phyloP scores from a whole-genome alignment of 2,113 vertebrate species.

The Plestiodon gilberti region DNA sequence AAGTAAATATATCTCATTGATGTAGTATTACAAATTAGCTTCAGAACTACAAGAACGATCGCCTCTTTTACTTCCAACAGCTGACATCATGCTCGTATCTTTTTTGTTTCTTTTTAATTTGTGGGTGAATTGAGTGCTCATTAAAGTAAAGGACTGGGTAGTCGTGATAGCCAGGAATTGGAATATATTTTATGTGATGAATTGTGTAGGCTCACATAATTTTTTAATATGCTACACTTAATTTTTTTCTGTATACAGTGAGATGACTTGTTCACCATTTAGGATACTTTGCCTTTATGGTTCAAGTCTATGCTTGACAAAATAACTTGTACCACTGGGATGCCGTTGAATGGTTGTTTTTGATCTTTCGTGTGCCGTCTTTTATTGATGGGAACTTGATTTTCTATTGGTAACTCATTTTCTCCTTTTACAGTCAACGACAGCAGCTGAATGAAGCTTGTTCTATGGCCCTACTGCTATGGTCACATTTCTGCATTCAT shows the following conservation, averaged over 20 bases:
- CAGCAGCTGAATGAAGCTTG: constrained; percentile 7
- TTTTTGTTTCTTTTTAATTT: constrained; percentile 74
- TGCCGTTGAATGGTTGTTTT: constrained; percentile 1
- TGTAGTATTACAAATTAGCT: constrained; percentile 48
- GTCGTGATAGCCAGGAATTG: constrained; percentile 54
- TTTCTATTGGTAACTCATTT: constrained; percentile 1
- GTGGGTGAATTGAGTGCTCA: constrained; percentile 58
- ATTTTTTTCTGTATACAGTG: constrained; percentile 58
- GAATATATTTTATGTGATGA: constrained; percentile 47
- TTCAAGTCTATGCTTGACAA: constrained; percentile 42
- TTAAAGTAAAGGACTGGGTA: constrained; percentile 56
- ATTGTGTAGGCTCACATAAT: constrained; percentile 30
- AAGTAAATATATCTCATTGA: constrained; percentile 38
- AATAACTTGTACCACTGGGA: not conserved
- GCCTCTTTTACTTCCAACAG: constrained; percentile 52
- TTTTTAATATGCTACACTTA: constrained; percentile 1
- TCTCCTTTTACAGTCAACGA: not conserved
- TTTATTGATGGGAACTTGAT: not conserved
- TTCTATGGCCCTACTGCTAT: not conserved
- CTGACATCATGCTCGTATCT: constrained; percentile 44
- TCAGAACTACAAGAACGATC: constrained; percentile 59
- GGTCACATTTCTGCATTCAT: constrained; percentile 22
- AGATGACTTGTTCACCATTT: constrained; percentile 39
- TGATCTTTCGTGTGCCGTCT: constrained; percentile 2
- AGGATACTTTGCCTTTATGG: constrained; percentile 43